Evolutionary conservation across 2,888 invertebrate genomes (phyloP).

Genomic region (Anoplius nigerrimus): DNA sequence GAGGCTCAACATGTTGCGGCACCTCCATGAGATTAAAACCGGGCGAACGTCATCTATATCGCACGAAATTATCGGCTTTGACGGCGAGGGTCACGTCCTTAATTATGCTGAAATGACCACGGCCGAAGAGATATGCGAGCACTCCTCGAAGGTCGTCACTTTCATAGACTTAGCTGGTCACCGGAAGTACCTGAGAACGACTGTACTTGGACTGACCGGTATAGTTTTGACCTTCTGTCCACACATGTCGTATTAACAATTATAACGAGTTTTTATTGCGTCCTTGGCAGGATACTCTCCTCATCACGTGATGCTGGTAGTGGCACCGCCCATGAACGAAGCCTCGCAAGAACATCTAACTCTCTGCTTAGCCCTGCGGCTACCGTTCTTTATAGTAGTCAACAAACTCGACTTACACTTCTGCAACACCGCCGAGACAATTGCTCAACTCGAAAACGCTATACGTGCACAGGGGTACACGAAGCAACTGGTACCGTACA

Average conservation of each 20-base stretch:
- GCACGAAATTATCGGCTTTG: slow-evolving; percentile 97
- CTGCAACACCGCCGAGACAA: slow-evolving; percentile 64
- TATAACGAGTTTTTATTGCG: too few relatives aligned
- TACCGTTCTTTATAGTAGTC: slow-evolving; percentile 95
- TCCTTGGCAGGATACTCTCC: slow-evolving; percentile 85
- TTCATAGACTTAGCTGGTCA: slow-evolving; percentile 98
- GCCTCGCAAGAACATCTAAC: slow-evolving; percentile 89
- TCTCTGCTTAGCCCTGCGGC: slow-evolving; percentile 86
- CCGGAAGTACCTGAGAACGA: slow-evolving; percentile 95
- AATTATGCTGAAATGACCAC: slow-evolving; percentile 94
- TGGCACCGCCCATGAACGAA: slow-evolving; percentile 70
- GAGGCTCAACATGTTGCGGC: slow-evolving; percentile 94
- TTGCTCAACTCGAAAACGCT: slow-evolving; percentile 63
- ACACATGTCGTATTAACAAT: background rate
- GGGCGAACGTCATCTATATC: slow-evolving; percentile 97
- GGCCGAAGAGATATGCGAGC: slow-evolving; percentile 94
- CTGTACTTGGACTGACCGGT: slow-evolving; percentile 92
- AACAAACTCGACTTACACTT: slow-evolving; percentile 93
- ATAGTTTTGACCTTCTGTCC: slow-evolving; percentile 45
- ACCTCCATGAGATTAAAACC: slow-evolving; percentile 95
- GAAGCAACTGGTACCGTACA: slow-evolving; percentile 63
- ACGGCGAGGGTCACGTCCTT: slow-evolving; percentile 87
- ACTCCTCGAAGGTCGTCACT: slow-evolving; percentile 94
- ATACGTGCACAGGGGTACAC: slow-evolving; percentile 67
- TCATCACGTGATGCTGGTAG: slow-evolving; percentile 91